Evolutionary conservation across 2,797 vertebrate species (phyloP).

Genomic region (Typhlichthys subterraneus): DNA sequence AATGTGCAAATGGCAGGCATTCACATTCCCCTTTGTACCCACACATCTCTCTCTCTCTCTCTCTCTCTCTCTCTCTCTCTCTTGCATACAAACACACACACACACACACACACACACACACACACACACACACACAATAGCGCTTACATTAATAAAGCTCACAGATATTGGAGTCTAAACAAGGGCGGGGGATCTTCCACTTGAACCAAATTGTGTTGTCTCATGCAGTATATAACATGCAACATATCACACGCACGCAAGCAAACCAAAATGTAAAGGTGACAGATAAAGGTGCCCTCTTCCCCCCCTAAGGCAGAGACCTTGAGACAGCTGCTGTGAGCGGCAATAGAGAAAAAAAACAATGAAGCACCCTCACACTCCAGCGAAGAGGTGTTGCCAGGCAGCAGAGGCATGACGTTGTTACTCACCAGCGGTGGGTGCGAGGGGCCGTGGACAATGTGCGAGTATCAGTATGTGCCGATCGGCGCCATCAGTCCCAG

Average conservation of each 20-base stretch:
- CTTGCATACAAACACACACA: not conserved
- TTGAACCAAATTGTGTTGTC: slow-evolving; percentile 31
- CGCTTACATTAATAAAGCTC: not conserved
- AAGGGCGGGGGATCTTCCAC: not conserved
- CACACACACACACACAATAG: no score
- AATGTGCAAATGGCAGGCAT: slow-evolving; percentile 20
- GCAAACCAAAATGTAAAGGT: not conserved
- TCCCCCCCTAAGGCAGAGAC: slow-evolving; percentile 52
- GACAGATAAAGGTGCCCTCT: slow-evolving; percentile 32
- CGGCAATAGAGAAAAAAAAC: slow-evolving; percentile 59
- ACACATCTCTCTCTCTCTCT: not conserved
- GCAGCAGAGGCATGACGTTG: slow-evolving; percentile 66
- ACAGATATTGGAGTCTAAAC: slow-evolving; percentile 1
- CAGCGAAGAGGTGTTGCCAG: slow-evolving; percentile 74
- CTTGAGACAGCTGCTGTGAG: slow-evolving; percentile 70
- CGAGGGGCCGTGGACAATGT: slow-evolving; percentile 21
- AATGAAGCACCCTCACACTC: slow-evolving; percentile 62
- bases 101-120: no score
- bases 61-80: slow-evolving; percentile 1
- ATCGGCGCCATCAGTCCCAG: slow-evolving; percentile 2
- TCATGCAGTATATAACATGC: slow-evolving; percentile 13
- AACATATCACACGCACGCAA: not conserved
- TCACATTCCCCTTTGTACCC: slow-evolving; percentile 4
- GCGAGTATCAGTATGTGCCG: slow-evolving; percentile 15
- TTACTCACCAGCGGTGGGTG: slow-evolving; percentile 15